These are phyloP conservation scores for Calvadosia cruxmelitensis DNA, from an alignment of 30 jellyfish, hydroid and myxozoan genomes.

Conservation along the genomic window DNA sequence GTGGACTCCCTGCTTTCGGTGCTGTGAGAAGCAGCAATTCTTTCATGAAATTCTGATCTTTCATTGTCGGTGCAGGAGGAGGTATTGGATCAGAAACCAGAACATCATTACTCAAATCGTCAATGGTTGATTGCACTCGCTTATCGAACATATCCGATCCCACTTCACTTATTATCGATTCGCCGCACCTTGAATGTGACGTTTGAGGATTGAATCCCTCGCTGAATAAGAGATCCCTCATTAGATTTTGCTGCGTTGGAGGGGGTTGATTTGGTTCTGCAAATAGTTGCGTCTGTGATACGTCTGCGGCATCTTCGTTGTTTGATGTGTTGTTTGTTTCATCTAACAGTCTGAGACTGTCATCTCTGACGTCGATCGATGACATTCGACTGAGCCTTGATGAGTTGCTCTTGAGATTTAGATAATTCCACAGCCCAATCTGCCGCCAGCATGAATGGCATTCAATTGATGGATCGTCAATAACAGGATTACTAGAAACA, in stretches of 20 bases:
- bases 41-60: constrained; percentile 65
- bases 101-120: constrained; percentile 8
- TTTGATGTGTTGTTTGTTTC: no score
- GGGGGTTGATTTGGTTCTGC: constrained; percentile 70
- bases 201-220: constrained; percentile 48
- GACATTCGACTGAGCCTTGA: not conserved
- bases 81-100: constrained; percentile 74
- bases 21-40: constrained; percentile 84
- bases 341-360: no score
- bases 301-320: not conserved
- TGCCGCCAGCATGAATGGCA: constrained; percentile 77
- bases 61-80: constrained; percentile 66
- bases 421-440: constrained; percentile 88
- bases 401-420: not conserved
- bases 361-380: not conserved
- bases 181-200: constrained; percentile 54
- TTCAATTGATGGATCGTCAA: constrained; percentile 64
- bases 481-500: constrained; percentile 37
- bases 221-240: constrained; percentile 70
- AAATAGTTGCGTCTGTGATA: constrained; percentile 11
- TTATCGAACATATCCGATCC: constrained; percentile 92
- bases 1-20: constrained; percentile 31
- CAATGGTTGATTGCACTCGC: constrained; percentile 62
- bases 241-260: constrained; percentile 71
- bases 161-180: constrained; percentile 83